Evolutionary conservation across 2,888 invertebrate species (phyloP).

Genomic region (Aleiodes alternator): DNA sequence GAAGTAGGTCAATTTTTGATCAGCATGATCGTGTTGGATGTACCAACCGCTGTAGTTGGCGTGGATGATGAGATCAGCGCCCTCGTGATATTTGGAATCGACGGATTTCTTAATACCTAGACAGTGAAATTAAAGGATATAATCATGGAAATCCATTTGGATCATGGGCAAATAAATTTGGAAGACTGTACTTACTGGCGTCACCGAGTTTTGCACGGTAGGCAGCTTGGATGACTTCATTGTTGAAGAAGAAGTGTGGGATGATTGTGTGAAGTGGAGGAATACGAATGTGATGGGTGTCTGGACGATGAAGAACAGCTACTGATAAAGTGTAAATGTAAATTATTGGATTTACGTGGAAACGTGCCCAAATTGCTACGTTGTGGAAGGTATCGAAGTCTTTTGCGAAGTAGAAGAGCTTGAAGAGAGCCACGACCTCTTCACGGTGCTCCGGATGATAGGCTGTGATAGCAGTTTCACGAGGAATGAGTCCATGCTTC

Average conservation of each 20-base stretch:
- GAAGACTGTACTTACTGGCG: conserved; percentile 49
- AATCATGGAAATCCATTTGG: no score
- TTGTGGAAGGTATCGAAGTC: conserved; percentile 80
- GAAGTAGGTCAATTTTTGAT: conserved; percentile 81
- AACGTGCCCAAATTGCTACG: conserved; percentile 78
- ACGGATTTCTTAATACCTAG: conserved; percentile 48
- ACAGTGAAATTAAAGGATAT: not conserved
- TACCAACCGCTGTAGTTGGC: conserved; percentile 79
- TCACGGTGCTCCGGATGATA: conserved; percentile 72
- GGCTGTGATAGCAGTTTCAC: conserved; percentile 69
- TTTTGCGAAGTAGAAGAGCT: conserved; percentile 79
- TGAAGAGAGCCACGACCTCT: conserved; percentile 78
- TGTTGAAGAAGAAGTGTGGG: conserved; percentile 81
- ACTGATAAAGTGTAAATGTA: conserved; percentile 81
- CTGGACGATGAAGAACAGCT: conserved; percentile 79
- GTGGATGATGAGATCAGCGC: conserved; percentile 77
- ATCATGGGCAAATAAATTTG: not conserved
- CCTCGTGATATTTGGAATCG: conserved; percentile 53
- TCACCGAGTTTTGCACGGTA: conserved; percentile 63
- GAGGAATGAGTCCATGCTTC: conserved; percentile 67
- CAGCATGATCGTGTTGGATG: conserved; percentile 75
- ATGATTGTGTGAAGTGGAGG: conserved; percentile 84
- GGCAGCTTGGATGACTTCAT: conserved; percentile 76
- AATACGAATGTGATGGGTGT: conserved; percentile 78
- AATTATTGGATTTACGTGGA: conserved; percentile 80